Percentiles rank a stretch among this genome's conserved stretches.
phyloP scores from a whole-genome alignment of 2,113 vertebrate species.

The Rhinichthys klamathensis region DNA sequence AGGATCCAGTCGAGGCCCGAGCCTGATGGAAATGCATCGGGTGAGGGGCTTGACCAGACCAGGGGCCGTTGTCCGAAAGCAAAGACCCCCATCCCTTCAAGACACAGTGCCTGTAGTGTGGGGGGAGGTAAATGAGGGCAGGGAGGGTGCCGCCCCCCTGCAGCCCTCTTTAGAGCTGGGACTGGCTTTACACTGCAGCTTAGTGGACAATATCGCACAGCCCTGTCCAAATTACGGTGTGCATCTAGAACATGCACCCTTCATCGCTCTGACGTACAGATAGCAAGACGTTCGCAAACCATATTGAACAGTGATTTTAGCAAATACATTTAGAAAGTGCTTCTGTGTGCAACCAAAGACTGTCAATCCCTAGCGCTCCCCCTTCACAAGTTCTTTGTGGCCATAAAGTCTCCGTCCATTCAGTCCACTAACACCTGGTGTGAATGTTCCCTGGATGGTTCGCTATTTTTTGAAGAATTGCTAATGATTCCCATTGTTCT shows the following conservation, averaged over 20 bases:
- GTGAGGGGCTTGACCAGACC: conserved; percentile 51
- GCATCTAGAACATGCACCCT: conserved; percentile 72
- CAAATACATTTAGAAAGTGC: neutral
- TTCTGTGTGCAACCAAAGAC: neutral
- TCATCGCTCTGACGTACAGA: conserved; percentile 74
- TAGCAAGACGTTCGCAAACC: conserved; percentile 40
- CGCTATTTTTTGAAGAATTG: conserved; percentile 26
- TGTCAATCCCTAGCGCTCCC: neutral
- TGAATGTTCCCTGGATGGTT: conserved; percentile 45
- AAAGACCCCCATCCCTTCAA: conserved; percentile 52
- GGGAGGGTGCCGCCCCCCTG: neutral
- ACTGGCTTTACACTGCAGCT: conserved; percentile 72
- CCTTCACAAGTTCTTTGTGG: conserved; percentile 41
- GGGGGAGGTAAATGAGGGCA: conserved; percentile 55
- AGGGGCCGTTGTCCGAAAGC: conserved; percentile 25
- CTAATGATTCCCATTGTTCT: conserved; percentile 27
- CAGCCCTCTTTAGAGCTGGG: conserved; percentile 64
- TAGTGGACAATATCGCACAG: conserved; percentile 47
- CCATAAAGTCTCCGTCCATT: conserved; percentile 39
- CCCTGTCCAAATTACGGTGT: conserved; percentile 68
- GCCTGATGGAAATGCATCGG: conserved; percentile 62
- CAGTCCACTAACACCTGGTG: conserved; percentile 44
- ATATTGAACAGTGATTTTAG: neutral
- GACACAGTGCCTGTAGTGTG: conserved; percentile 52
- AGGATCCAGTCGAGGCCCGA: conserved; percentile 41